A percentile compares a stretch with the other conserved stretches of the same genome.
These are phyloP conservation scores for Phaethornis superciliosus DNA, from an alignment of 2,113 vertebrate species.

Conservation along the genomic window DNA sequence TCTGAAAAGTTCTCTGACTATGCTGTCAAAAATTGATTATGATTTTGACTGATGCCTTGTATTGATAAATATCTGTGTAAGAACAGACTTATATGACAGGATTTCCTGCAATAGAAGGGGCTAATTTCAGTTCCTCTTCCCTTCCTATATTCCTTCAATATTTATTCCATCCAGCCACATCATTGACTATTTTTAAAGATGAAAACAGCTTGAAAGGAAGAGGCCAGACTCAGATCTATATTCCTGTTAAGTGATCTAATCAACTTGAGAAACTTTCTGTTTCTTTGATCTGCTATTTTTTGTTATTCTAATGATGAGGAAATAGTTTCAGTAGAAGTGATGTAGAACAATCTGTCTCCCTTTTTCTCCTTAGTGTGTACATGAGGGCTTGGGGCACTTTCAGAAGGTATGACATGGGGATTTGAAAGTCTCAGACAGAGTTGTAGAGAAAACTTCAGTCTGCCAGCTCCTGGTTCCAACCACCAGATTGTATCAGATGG, in stretches of 20 bases:
- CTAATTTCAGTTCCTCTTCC: neutral
- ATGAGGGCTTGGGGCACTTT: neutral
- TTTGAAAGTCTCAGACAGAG: neutral
- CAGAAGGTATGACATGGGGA: neutral
- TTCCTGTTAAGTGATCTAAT: neutral
- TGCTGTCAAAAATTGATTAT: neutral
- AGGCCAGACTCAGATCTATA: neutral
- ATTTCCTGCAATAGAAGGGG: neutral
- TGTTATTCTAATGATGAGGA: neutral
- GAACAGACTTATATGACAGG: neutral
- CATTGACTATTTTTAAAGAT: neutral
- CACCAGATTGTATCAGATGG: neutral
- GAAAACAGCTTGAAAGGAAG: neutral
- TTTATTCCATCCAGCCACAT: neutral
- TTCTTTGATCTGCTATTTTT: neutral
- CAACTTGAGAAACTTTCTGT: neutral
- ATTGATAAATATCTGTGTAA: neutral
- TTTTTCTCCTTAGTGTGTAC: neutral
- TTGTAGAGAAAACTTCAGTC: neutral
- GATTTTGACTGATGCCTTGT: neutral
- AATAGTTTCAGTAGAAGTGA: neutral
- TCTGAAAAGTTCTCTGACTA: neutral
- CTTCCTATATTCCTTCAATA: neutral
- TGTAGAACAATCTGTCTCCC: neutral
- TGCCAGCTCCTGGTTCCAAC: neutral